Conservation (phyloP, 2,113 vertebrate species). For the Argyrosomus japonicus region DNA sequence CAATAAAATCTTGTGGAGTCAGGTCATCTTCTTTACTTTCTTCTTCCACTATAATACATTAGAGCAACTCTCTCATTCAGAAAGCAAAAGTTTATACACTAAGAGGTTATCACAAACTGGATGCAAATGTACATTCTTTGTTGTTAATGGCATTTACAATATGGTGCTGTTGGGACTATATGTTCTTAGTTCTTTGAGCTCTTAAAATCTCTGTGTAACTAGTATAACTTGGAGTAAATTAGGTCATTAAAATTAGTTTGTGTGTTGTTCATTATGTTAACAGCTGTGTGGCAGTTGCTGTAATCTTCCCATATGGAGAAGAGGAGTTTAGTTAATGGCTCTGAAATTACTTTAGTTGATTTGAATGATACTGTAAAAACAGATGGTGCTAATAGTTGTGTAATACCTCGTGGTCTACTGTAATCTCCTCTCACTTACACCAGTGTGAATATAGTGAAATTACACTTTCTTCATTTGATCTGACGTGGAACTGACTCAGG, state of each 20-base stretch:
- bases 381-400: conserved; percentile 36
- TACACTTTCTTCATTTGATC: neutral
- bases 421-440: conserved; percentile 1
- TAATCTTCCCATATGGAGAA: conserved; percentile 34
- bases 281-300: conserved; percentile 38
- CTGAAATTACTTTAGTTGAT: conserved; percentile 33
- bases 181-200: neutral
- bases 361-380: conserved; percentile 40
- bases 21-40: neutral
- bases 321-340: conserved; percentile 45
- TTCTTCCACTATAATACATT: neutral
- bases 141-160: neutral
- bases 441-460: neutral
- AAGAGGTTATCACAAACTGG: neutral
- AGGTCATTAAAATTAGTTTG: conserved; percentile 13
- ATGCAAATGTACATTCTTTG: neutral
- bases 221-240: neutral
- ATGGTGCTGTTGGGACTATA: neutral
- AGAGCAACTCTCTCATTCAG: neutral
- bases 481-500: neutral
- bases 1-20: neutral
- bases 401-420: neutral
- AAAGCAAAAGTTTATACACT: neutral
- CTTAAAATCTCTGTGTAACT: neutral
- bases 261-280: conserved; percentile 33